phyloP scores from a whole-genome alignment of 2,113 vertebrate species.

The Lampris megalopsis region DNA sequence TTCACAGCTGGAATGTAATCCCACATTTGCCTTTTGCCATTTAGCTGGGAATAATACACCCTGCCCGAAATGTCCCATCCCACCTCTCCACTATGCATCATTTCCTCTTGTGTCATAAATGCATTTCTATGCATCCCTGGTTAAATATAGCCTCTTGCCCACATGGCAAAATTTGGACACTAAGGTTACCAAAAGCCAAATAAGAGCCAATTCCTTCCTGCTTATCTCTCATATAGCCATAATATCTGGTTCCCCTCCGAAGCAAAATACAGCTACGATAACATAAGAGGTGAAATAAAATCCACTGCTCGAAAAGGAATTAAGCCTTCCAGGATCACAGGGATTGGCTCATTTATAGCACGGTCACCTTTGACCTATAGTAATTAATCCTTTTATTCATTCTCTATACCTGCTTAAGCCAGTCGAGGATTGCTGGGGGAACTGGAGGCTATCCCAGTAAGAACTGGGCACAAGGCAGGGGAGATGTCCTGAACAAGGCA shows the following conservation, averaged over 20 bases:
- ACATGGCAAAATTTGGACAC: slow-evolving; percentile 19
- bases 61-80: no score
- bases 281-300: slow-evolving; percentile 40
- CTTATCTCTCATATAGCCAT: not conserved
- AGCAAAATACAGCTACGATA: not conserved
- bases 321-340: slow-evolving; percentile 13
- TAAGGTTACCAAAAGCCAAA: slow-evolving; percentile 1
- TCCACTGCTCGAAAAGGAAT: slow-evolving; percentile 29
- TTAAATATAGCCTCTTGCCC: slow-evolving; percentile 13
- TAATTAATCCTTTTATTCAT: no score
- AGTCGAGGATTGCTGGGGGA: no score
- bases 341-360: slow-evolving; percentile 48
- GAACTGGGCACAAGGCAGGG: no score
- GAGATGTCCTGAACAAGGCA: no score
- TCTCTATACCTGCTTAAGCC: no score
- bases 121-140: not conserved
- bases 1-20: slow-evolving; percentile 36
- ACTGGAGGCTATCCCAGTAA: no score
- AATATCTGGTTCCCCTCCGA: slow-evolving; percentile 36
- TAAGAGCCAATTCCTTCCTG: not conserved
- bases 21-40: not conserved
- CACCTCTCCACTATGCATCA: not conserved
- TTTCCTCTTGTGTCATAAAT: slow-evolving; percentile 25
- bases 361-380: slow-evolving; percentile 31
- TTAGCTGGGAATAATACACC: slow-evolving; percentile 15